Conservation (phyloP, 1,140 invertebrate genomes). For the Macrosteles quadrilineatus region DNA sequence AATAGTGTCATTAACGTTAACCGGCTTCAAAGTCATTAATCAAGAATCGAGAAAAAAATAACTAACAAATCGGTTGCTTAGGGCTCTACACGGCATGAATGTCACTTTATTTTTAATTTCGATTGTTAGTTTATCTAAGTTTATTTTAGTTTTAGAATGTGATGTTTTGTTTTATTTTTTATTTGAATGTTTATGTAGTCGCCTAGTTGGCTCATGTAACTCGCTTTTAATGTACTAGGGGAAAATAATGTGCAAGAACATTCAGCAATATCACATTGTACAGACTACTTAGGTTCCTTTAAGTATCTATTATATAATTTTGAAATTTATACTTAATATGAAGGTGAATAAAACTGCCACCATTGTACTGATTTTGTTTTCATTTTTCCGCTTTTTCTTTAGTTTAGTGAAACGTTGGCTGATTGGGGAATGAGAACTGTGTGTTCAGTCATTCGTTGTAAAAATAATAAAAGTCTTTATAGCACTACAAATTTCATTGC, state of each 20-base stretch:
- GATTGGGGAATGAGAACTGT: no score
- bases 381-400: slow-evolving; percentile 21
- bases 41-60: background rate
- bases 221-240: slow-evolving; percentile 18
- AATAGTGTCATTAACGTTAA: slow-evolving; percentile 18
- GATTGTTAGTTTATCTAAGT: slow-evolving; percentile 24
- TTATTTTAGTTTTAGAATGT: slow-evolving; percentile 22
- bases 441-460: no score
- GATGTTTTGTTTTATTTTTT: slow-evolving; percentile 27
- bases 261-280: slow-evolving; percentile 17
- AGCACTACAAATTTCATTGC: no score
- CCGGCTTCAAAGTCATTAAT: background rate
- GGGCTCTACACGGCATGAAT: slow-evolving; percentile 18
- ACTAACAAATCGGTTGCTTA: slow-evolving; percentile 17
- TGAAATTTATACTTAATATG: slow-evolving; percentile 32
- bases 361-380: slow-evolving; percentile 25
- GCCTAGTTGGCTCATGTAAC: slow-evolving; percentile 22
- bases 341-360: slow-evolving; percentile 35
- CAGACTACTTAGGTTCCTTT: slow-evolving; percentile 32
- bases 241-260: slow-evolving; percentile 13
- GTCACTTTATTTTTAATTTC: slow-evolving; percentile 19
- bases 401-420: no score
- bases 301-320: slow-evolving; percentile 32
- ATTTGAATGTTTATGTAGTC: slow-evolving; percentile 24
- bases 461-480: no score